Evolutionary conservation across 2,888 invertebrate species (phyloP).

Genomic region (Tetranychus truncatus): DNA sequence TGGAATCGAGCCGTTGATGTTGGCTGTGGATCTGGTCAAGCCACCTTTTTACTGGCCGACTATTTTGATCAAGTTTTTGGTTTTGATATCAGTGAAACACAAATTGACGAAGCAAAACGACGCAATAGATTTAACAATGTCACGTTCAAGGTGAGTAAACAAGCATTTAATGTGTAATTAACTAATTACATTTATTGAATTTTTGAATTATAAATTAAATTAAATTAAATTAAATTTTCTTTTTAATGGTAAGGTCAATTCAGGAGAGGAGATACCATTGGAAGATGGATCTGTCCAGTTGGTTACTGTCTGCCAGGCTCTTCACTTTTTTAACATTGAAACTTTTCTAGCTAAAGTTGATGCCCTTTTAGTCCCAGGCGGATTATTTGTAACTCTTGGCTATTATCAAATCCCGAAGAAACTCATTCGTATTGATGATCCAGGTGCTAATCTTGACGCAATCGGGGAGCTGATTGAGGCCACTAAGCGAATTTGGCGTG

Average conservation of each 20-base stretch:
- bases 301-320: conserved; percentile 34
- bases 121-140: conserved; percentile 23
- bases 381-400: not conserved
- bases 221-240: too few relatives aligned
- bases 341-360: conserved; percentile 34
- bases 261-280: conserved; percentile 31
- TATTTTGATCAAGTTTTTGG: conserved; percentile 36
- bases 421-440: not conserved
- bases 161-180: not conserved
- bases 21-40: conserved; percentile 39
- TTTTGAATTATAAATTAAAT: too few relatives aligned
- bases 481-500: not conserved
- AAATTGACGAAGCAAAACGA: conserved; percentile 33
- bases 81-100: conserved; percentile 35
- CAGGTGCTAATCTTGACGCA: not conserved
- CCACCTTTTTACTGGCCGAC: conserved; percentile 33
- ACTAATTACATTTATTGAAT: too few relatives aligned
- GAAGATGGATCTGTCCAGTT: conserved; percentile 31
- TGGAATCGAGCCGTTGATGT: conserved; percentile 35
- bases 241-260: conserved; percentile 28
- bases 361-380: not conserved
- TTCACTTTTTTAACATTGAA: conserved; percentile 36
- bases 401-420: not conserved
- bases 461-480: not conserved
- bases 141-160: not conserved